Conservation (phyloP, 2,888 invertebrate genomes). For the Aporophyla nigra region DNA sequence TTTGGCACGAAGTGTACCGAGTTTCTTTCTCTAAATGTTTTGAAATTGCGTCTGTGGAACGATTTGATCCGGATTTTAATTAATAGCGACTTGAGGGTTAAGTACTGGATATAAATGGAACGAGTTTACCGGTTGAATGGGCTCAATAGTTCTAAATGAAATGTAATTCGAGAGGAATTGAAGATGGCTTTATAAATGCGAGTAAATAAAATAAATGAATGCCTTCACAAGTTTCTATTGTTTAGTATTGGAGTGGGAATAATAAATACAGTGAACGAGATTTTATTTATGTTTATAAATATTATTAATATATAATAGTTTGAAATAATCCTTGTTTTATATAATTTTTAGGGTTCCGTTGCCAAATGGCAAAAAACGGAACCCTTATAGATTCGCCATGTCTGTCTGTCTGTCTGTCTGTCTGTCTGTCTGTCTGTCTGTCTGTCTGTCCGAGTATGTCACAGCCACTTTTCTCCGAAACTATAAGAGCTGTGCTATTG, state of each 20-base stretch:
- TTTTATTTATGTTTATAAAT: background rate
- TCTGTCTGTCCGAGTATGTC: no score
- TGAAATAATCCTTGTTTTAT: no score
- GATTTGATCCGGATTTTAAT: conserved; percentile 57
- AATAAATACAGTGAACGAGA: background rate
- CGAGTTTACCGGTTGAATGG: conserved; percentile 48
- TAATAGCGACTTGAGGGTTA: conserved; percentile 46
- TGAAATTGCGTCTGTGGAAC: conserved; percentile 24
- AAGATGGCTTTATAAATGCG: conserved; percentile 21
- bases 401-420: no score
- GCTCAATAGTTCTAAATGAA: conserved; percentile 52
- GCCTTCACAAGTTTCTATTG: background rate
- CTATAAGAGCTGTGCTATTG: no score
- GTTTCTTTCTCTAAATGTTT: conserved; percentile 36
- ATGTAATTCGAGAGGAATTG: conserved; percentile 50
- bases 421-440: no score
- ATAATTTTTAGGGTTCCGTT: no score
- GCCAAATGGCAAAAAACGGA: no score
- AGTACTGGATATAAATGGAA: conserved; percentile 46
- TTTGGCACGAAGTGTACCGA: conserved; percentile 58
- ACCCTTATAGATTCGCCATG: no score
- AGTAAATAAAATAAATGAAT: conserved; percentile 25
- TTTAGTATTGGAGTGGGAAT: background rate
- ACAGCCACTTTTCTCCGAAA: no score
- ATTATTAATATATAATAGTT: no score